Conservation (phyloP, 1,140 invertebrate species). For the Apocrypta bakeri region DNA sequence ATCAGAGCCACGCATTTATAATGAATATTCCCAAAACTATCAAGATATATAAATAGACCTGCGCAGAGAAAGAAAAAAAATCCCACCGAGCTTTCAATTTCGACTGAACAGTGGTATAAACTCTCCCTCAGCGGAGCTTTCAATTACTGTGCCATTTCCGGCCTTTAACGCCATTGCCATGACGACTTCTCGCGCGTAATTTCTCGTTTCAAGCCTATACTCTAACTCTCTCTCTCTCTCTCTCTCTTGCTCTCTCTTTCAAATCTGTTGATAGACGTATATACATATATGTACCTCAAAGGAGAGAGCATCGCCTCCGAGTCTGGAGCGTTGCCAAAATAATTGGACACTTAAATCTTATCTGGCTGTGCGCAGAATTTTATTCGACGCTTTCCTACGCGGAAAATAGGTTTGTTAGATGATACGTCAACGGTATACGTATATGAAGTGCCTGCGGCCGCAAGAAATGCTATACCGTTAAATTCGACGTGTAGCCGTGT, state of each 20-base stretch:
- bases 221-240: slow-evolving; percentile 12
- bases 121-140: slow-evolving; percentile 52
- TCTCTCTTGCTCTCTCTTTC: slow-evolving; percentile 4
- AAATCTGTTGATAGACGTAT: neutral
- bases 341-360: slow-evolving; percentile 4
- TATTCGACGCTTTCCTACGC: neutral
- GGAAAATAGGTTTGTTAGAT: neutral
- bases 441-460: no score
- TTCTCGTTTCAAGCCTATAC: slow-evolving; percentile 42
- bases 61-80: neutral
- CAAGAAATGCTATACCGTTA: neutral
- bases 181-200: slow-evolving; percentile 54
- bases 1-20: no score
- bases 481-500: neutral
- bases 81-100: slow-evolving; percentile 17
- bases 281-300: neutral
- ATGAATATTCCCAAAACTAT: neutral
- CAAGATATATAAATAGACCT: neutral
- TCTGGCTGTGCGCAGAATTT: neutral
- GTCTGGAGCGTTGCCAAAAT: slow-evolving; percentile 27
- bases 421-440: neutral
- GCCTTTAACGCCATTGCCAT: slow-evolving; percentile 44
- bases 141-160: slow-evolving; percentile 60
- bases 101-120: slow-evolving; percentile 53
- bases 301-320: neutral